Evolutionary conservation across 2,113 vertebrate species (phyloP).

Genomic region (Sphyrna mokarran): DNA sequence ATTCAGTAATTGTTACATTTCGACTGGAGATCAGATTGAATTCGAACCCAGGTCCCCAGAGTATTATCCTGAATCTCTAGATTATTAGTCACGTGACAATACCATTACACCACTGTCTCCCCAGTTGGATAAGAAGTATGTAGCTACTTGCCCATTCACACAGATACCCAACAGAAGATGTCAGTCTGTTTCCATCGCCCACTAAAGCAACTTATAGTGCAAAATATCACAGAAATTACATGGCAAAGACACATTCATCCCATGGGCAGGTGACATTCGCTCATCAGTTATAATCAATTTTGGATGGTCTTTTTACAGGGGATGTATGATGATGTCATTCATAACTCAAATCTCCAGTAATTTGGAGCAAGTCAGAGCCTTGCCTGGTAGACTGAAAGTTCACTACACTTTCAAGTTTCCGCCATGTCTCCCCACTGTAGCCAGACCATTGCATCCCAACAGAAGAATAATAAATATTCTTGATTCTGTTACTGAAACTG

Average conservation of each 20-base stretch:
- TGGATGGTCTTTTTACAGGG: neutral
- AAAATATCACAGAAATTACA: neutral
- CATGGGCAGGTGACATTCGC: neutral
- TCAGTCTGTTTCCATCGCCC: neutral
- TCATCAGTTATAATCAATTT: neutral
- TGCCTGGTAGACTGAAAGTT: neutral
- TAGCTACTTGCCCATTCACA: neutral
- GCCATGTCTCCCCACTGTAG: neutral
- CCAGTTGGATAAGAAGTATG: neutral
- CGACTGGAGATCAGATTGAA: no score
- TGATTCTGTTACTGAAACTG: neutral
- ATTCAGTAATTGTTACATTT: no score
- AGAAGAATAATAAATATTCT: neutral
- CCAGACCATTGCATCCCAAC: neutral
- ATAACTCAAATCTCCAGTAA: neutral
- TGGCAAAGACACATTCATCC: neutral
- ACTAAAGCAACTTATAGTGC: neutral
- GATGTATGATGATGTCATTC: slow-evolving; percentile 1
- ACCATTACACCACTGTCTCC: no score
- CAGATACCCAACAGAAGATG: neutral
- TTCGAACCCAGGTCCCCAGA: no score
- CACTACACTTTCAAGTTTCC: neutral
- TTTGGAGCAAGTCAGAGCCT: neutral
- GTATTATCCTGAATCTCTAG: no score
- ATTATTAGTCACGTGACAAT: no score